Base-by-base conservation (phyloP, 2,888 invertebrate genomes). In the Polietes domitor region DNA sequence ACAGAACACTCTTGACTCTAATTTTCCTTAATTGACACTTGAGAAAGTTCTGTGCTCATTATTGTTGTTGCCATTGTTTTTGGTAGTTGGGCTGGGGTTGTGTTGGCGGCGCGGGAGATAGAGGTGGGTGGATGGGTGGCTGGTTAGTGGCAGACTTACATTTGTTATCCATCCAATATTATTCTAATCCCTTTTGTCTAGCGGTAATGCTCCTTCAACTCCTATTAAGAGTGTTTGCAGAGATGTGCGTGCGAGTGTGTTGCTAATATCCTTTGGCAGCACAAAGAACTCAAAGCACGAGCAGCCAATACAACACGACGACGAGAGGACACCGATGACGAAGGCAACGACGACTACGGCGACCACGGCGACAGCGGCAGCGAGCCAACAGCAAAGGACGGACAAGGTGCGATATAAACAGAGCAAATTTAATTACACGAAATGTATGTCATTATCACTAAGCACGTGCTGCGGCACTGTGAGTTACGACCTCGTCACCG, bases 381-480 rank as follows among this genome's bases (percentile, higher is more conserved):
- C 53, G 53, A 65, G 17, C 26, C 24, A n/a, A 70, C 37, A 6
- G 63, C 37, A 71, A 50, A 37, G 70, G 77, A 83, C 74, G 71
- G 55, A 77, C 77, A 74, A 78, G 78, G 80, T 84, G 77, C 75
- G 80, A 81, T 75, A 80, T 75, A 80, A 77, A 84, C 78, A 84
- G 73, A 84, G 77, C 71, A 80, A 83, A 78, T 72, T 84, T 84
- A 84, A 84, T 81, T 81, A 81, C 81, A 81, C 83, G 80, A 84
- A 84, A 84, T 81, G 81, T 84, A 68, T 84, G 83, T 84, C 83
- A 84, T 84, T 84, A 84, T 78, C 83, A 81, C 81, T 83, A 85
- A 84, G 83, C 83, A 84, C 83, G 83, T 84, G 83, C 71, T 73
- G 19, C 28, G 41, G 50, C 41, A 65, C 47, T 68, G 43, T 73